Percentiles rank a stretch among this genome's conserved stretches.
Evolutionary conservation across 2,888 invertebrate genomes (phyloP).

Genomic region (Luperina nickerlii): DNA sequence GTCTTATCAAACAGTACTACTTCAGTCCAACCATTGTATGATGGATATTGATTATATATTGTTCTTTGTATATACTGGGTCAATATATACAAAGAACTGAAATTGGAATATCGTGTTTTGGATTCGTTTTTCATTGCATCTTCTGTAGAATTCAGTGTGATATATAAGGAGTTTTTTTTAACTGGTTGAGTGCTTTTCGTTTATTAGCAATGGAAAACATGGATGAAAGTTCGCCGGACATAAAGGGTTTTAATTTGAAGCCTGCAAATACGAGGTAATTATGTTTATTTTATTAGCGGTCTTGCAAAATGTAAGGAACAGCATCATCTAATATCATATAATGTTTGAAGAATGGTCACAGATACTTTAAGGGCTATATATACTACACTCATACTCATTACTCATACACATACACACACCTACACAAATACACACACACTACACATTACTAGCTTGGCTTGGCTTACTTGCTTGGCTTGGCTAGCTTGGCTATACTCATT

Average conservation of each 20-base stretch:
- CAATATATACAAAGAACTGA: constrained; percentile 10
- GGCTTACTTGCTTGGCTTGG: no score
- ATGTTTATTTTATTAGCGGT: not conserved
- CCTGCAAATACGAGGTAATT: constrained; percentile 64
- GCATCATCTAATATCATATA: not conserved
- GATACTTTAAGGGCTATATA: no score
- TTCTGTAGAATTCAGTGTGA: not conserved
- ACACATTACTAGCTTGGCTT: no score
- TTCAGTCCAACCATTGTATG: not conserved
- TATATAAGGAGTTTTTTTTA: not conserved
- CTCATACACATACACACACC: no score
- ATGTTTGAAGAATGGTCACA: no score
- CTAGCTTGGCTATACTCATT: no score
- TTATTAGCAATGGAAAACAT: constrained; percentile 19
- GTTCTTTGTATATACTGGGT: not conserved
- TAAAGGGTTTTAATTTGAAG: constrained; percentile 57
- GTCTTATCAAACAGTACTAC: constrained; percentile 19
- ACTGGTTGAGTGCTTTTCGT: fast-evolving
- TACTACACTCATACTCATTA: no score
- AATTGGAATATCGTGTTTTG: constrained; percentile 3
- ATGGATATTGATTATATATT: no score
- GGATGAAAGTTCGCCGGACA: constrained; percentile 55
- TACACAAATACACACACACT: no score
- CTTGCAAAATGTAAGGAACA: no score
- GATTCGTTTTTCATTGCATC: not conserved